Evolutionary conservation across 2,888 invertebrate genomes (phyloP), one percentile per base, ranked within the genome.

Genomic region (Sialis fuliginosa): DNA sequence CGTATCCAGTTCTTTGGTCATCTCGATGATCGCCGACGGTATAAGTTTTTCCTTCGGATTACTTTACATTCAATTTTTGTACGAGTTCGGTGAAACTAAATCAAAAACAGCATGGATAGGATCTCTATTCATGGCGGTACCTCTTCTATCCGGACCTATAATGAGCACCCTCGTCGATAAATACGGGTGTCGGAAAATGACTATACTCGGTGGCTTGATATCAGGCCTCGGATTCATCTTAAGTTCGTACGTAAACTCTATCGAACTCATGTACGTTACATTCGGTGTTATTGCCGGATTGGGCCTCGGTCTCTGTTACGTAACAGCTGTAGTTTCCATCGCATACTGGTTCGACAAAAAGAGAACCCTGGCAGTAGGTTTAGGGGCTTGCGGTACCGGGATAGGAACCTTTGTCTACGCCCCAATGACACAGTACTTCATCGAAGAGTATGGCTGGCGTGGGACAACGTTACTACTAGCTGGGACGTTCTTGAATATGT

Each of bases 261-360:
- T 91, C 44, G 82, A 81, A 63, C 72, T 81, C 66, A 76, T 89
- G 68, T 85, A 83, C 70, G 59, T 91, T 45, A 89, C 88, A 0
- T 90, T 90, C 61, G 90, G 90, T 33, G 74, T 89, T 1, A 74
- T 89, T 33, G 81, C 88, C 44, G 90, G 90, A 1, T 62, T 90
- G 49, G 91, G 90, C 1, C 68, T 91, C 52, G 87, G 89, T 6
- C 64, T 87, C 44, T 85, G 85, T 45, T 91, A 89, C 60, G 89
- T 90, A 8, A 86, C 90, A 2, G 89, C 90, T 6, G 90, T 91
- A 5, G 90, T 91, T 5, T 84, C 86, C 47, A 86, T 92, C 49
- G 90, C 91, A 6, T 90, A 87, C 60, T 92, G 91, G 81, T 92
- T 92, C 63, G 89, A 91, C 56, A 85, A 85, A 62, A 83, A 81